A percentile compares a stretch with the other conserved stretches of the same genome.
phyloP scores from a whole-genome alignment of 2,797 vertebrate species.

The Mycteria americana region DNA sequence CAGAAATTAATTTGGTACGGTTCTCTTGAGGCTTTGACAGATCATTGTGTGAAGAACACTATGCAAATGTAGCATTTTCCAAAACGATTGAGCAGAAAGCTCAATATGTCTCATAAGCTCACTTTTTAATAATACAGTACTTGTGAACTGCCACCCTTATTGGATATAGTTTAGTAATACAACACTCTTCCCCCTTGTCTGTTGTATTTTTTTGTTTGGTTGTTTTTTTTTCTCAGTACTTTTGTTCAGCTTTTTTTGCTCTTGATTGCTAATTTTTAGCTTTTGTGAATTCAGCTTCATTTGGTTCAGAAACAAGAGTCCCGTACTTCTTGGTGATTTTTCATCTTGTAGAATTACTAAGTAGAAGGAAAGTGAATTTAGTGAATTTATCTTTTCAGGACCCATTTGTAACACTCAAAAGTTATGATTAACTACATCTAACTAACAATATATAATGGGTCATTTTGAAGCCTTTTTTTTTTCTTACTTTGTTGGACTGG shows the following conservation, averaged over 20 bases:
- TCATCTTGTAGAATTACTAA: not conserved
- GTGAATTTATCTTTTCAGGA: not conserved
- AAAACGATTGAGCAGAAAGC: not conserved
- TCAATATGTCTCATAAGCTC: not conserved
- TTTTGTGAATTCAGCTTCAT: not conserved
- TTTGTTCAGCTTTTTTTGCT: not conserved
- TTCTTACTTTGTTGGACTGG: not conserved
- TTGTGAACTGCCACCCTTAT: not conserved
- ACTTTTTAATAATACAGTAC: not conserved
- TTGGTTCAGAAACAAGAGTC: not conserved
- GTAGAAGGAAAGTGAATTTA: not conserved
- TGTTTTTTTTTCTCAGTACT: not conserved
- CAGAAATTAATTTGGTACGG: not conserved
- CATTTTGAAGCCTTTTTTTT: not conserved
- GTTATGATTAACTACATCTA: not conserved
- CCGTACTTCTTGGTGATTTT: not conserved
- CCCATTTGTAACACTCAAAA: not conserved
- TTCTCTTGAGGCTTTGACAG: not conserved
- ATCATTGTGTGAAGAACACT: not conserved
- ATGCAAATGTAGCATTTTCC: not conserved
- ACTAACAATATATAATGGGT: not conserved
- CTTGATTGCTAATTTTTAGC: not conserved
- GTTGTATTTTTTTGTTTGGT: not conserved
- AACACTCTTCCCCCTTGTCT: not conserved
- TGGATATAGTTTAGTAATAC: not conserved